Evolutionary conservation across 2,888 invertebrate species (phyloP), one percentile per base, ranked within the genome.

Genomic region (Cephus spinipes): DNA sequence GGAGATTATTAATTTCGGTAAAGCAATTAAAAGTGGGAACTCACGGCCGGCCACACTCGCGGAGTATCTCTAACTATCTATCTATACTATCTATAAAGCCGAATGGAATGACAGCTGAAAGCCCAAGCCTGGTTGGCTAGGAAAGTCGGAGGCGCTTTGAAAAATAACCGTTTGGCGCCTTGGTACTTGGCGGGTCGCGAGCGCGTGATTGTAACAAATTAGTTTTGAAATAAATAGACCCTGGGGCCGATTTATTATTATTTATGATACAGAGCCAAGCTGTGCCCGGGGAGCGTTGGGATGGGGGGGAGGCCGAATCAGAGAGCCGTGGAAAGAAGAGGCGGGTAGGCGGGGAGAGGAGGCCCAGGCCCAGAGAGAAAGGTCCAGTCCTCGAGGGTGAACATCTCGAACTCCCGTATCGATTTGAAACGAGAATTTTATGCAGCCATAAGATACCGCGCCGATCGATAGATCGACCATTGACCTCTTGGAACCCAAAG

Each of bases 141-240:
- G 32, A 71, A 71, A 73, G 77, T 74, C 73, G 74, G 74, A 77
- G 69, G 73, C 69, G 69, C 69, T 75, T 77, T 77, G 77, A 77
- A 73, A 77, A 80, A 81, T 79, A 78, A 77, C 79, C 79, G 77
- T 79, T 80, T 81, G 80, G 79, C 79, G 79, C 68, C 74, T 77
- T 32, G 32, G 32, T 31, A 35, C 31, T n/a, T 23, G 69, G 69
- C 69, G 85, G 84, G 87, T 86, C 86, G 86, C 85, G 81, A 83
- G 82, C 82, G 81, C 83, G 83, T 85, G 86, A 85, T 87, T 83
- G 85, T 83, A 86, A 86, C 86, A 85, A 87, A 87, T 87, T 87
- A 88, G 85, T 87, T 82, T 80, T 83, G 84, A 84, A 86, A 86
- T 85, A 85, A 87, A 87, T 87, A 82, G 73, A 83, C 84, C 85